Evolutionary conservation across 2,113 vertebrate species (phyloP).

Genomic region (Gorsachius goisagi): DNA sequence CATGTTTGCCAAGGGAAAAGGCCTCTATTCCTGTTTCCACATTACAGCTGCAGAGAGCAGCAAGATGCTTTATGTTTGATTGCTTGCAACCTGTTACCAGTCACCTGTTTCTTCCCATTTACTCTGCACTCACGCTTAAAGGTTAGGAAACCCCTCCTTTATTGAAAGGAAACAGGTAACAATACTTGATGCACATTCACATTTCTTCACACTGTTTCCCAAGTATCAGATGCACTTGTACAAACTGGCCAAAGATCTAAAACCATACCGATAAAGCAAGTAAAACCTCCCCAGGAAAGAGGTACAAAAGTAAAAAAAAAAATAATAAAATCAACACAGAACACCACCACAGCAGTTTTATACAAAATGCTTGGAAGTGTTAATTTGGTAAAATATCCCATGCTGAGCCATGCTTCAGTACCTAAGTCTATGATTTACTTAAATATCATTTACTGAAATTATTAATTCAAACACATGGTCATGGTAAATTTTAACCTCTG

Average conservation of each 20-base stretch:
- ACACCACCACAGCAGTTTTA: neutral
- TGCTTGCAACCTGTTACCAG: neutral
- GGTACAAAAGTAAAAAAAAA: neutral
- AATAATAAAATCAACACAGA: neutral
- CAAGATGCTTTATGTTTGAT: neutral
- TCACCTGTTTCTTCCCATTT: neutral
- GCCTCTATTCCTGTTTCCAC: neutral
- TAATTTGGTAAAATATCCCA: neutral
- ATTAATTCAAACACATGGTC: neutral
- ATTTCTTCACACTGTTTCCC: neutral
- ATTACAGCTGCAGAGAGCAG: neutral
- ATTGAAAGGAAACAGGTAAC: neutral
- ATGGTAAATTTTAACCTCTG: neutral
- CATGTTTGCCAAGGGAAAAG: neutral
- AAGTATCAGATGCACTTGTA: neutral
- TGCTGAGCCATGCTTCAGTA: neutral
- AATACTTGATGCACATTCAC: rapidly evolving
- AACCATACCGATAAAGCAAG: neutral
- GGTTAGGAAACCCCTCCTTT: neutral
- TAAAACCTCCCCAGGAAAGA: neutral
- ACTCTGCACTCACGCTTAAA: neutral
- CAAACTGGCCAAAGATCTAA: neutral
- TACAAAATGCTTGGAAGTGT: neutral
- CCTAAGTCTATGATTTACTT: neutral
- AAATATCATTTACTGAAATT: neutral